Percentiles rank a stretch among this genome's conserved stretches.
phyloP scores from a whole-genome alignment of 2,113 vertebrate genomes.

The Montifringilla adamsi region DNA sequence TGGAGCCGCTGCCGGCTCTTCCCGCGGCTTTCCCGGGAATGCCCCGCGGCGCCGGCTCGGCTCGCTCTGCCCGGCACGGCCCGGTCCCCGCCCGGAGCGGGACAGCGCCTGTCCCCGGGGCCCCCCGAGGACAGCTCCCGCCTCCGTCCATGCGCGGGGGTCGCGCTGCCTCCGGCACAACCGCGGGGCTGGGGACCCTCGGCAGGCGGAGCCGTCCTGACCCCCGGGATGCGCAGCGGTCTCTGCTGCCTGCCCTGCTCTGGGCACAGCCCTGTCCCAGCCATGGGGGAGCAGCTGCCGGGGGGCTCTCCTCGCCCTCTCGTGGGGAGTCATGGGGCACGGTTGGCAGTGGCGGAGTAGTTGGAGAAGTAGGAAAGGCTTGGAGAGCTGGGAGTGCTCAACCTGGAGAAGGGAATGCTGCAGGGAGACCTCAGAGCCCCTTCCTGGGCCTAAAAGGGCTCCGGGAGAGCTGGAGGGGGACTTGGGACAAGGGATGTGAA shows the following conservation, averaged over 20 bases:
- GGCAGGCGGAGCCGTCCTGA: no score
- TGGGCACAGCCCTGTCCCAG: neutral
- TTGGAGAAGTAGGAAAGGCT: neutral
- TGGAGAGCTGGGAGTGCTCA: no score
- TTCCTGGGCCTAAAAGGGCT: neutral
- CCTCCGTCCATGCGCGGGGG: neutral
- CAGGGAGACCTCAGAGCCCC: neutral
- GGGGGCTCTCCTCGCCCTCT: rapidly evolving
- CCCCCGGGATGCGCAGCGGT: rapidly evolving
- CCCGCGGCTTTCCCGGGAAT: neutral
- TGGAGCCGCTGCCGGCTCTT: neutral
- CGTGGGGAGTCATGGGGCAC: neutral
- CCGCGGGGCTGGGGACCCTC: neutral
- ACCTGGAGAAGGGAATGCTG: neutral
- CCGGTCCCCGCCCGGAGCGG: neutral
- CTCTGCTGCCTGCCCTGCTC: rapidly evolving
- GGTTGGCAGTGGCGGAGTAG: neutral
- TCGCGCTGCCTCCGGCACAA: neutral
- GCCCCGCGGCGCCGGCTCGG: neutral
- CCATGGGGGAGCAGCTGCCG: rapidly evolving
- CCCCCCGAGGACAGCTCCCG: rapidly evolving
- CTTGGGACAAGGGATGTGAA: neutral
- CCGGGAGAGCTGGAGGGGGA: neutral
- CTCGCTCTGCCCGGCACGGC: neutral
- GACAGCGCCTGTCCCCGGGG: neutral